Conservation (phyloP, 2,797 vertebrate genomes). For the Cetoscarus ocellatus region DNA sequence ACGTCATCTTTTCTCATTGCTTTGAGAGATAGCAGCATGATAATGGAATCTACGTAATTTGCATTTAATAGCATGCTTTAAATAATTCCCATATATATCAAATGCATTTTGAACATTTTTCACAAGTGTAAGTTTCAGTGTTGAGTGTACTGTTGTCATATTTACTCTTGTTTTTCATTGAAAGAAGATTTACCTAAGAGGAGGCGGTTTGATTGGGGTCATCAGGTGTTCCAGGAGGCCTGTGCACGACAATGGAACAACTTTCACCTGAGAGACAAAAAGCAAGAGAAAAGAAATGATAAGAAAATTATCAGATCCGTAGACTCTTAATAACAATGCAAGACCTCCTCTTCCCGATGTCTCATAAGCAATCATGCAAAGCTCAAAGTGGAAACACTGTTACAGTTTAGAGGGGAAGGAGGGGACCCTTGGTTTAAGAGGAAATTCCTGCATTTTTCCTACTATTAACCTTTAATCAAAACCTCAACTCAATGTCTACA, state of each 20-base stretch:
- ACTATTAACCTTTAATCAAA: background rate
- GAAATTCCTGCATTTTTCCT: background rate
- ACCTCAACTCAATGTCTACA: conserved; percentile 4
- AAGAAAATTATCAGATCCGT: conserved; percentile 28
- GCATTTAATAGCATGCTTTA: too few species aligned
- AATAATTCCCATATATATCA: too few species aligned
- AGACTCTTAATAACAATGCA: conserved; percentile 36
- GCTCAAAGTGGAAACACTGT: conserved; percentile 35
- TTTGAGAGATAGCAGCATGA: too few species aligned
- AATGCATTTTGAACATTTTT: too few species aligned
- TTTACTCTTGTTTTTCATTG: conserved; percentile 2
- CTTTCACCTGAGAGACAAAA: conserved; percentile 44
- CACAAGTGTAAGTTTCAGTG: too few species aligned
- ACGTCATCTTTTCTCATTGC: too few species aligned
- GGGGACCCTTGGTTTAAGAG: background rate
- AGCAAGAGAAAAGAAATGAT: conserved; percentile 1
- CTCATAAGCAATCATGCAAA: conserved; percentile 49
- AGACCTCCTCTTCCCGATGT: conserved; percentile 39
- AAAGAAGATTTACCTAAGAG: conserved; percentile 53
- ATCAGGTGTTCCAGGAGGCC: conserved; percentile 42
- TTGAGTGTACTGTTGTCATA: conserved; percentile 2
- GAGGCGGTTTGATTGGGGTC: conserved; percentile 41
- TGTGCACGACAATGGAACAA: conserved; percentile 41
- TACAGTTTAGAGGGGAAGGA: conserved; percentile 7
- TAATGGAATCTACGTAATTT: too few species aligned